Evolutionary conservation across 1,140 invertebrate species (phyloP).

Genomic region (Drosophila busckii): DNA sequence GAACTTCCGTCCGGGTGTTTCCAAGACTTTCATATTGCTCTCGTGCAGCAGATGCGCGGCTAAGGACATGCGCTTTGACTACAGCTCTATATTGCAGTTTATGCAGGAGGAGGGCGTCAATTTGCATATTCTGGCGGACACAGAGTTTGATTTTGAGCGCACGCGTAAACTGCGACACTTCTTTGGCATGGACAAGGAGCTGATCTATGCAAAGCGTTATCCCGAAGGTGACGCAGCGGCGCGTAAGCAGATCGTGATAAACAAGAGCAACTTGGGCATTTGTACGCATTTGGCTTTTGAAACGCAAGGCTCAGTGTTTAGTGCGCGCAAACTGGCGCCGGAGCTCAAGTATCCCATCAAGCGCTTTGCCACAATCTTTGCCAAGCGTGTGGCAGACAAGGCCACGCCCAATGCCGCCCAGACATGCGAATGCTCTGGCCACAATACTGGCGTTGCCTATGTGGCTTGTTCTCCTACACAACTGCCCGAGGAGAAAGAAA

Average conservation of each 20-base stretch:
- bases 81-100: slow-evolving; percentile 87
- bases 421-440: slow-evolving; percentile 86
- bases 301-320: slow-evolving; percentile 89
- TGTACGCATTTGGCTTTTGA: slow-evolving; percentile 90
- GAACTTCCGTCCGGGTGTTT: slow-evolving; percentile 90
- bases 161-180: slow-evolving; percentile 85
- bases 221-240: slow-evolving; percentile 84
- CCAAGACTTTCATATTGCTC: slow-evolving; percentile 90
- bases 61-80: slow-evolving; percentile 86
- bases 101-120: slow-evolving; percentile 88
- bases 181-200: slow-evolving; percentile 86
- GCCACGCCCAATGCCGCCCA: slow-evolving; percentile 84
- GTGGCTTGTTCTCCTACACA: slow-evolving; percentile 77
- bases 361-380: slow-evolving; percentile 85
- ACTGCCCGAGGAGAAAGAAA: slow-evolving; percentile 49
- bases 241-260: slow-evolving; percentile 85
- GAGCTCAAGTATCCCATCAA: slow-evolving; percentile 82
- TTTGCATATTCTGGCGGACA: slow-evolving; percentile 90
- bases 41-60: slow-evolving; percentile 88
- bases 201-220: slow-evolving; percentile 89
- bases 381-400: slow-evolving; percentile 83
- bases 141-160: slow-evolving; percentile 87
- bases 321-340: slow-evolving; percentile 82
- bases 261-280: slow-evolving; percentile 87
- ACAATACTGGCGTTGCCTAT: slow-evolving; percentile 83